Evolutionary conservation across 2,797 vertebrate species (phyloP).

Genomic region (Cossypha heuglini): DNA sequence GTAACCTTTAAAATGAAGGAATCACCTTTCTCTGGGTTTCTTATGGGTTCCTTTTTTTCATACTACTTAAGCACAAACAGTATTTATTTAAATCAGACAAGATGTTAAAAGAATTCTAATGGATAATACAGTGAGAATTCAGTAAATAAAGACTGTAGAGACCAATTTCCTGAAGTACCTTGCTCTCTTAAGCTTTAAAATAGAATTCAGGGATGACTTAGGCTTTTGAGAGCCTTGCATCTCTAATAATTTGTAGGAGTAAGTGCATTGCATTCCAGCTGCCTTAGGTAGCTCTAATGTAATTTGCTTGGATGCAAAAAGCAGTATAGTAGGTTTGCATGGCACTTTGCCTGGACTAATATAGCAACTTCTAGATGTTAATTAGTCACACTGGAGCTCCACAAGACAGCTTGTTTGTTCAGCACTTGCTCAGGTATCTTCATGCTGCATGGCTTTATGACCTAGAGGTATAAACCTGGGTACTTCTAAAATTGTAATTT

Average conservation of each 20-base stretch:
- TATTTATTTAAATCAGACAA: neutral
- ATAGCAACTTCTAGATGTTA: conserved; percentile 49
- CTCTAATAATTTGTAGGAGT: neutral
- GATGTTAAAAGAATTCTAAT: neutral
- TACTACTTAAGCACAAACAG: neutral
- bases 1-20: neutral
- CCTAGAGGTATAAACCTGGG: neutral
- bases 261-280: neutral
- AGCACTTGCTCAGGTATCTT: conserved; percentile 34
- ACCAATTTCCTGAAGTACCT: neutral
- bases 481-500: neutral
- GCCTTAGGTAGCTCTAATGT: neutral
- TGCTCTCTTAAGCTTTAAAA: neutral
- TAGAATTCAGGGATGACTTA: neutral
- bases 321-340: neutral
- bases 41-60: neutral
- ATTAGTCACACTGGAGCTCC: conserved; percentile 48
- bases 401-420: conserved; percentile 45
- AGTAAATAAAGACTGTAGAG: neutral
- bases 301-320: conserved; percentile 22
- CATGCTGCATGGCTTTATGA: neutral
- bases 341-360: conserved; percentile 42
- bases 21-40: neutral
- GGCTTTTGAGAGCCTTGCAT: neutral
- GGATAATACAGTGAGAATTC: neutral